phyloP scores from a whole-genome alignment of 2,113 vertebrate genomes.

The Nanorana parkeri region DNA sequence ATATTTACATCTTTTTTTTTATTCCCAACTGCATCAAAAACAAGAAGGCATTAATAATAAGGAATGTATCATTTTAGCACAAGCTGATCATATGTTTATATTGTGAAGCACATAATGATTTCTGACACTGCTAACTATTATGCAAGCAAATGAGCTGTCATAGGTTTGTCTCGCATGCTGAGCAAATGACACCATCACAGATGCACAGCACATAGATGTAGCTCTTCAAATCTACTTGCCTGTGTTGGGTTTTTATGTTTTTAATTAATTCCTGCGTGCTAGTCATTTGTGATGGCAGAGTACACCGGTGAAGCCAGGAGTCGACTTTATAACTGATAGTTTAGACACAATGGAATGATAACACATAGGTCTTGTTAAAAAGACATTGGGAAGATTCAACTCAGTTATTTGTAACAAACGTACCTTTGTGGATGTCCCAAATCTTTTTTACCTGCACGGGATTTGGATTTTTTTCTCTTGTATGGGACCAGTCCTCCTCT shows the following conservation, averaged over 20 bases:
- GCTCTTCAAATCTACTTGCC: not conserved
- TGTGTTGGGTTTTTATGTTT: not conserved
- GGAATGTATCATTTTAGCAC: not conserved
- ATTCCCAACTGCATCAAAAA: not conserved
- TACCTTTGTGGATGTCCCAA: no score
- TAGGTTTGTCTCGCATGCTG: conserved; percentile 3
- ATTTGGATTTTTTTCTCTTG: no score
- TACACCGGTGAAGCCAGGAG: not conserved
- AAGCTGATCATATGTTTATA: conserved; percentile 8
- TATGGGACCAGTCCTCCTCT: no score
- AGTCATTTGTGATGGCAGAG: not conserved
- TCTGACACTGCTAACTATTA: conserved; percentile 12
- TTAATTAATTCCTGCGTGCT: not conserved
- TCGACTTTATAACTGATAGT: no score
- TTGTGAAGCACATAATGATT: conserved; percentile 17
- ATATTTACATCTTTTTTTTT: not conserved
- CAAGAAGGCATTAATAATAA: conserved; percentile 5
- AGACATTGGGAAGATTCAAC: not conserved
- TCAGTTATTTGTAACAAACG: no score
- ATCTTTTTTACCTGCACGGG: no score
- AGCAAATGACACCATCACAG: conserved; percentile 29
- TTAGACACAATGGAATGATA: no score
- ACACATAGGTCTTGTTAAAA: not conserved
- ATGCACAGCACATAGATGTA: conserved; percentile 20
- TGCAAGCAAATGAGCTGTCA: conserved; percentile 35